Evolutionary conservation across 37 sponge, comb jelly and placozoan species (phyloP).

Genomic region (Spongilla lacustris): DNA sequence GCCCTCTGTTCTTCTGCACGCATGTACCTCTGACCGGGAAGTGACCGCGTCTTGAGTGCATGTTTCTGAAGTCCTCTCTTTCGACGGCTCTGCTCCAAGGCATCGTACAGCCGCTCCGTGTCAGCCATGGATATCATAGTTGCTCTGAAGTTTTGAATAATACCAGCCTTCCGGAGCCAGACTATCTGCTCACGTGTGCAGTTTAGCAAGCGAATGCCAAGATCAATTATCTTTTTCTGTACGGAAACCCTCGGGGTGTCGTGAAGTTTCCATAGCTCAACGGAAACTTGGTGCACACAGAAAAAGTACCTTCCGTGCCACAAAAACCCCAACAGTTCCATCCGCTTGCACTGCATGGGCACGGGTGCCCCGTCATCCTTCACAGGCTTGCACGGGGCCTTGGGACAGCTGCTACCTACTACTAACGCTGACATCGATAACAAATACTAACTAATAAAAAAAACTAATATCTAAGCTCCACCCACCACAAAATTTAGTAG

Average conservation of each 20-base stretch:
- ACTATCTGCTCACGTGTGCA: conserved; percentile 14
- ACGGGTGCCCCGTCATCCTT: background rate
- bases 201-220: background rate
- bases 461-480: too few relatives aligned
- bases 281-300: conserved; percentile 40
- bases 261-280: conserved; percentile 32
- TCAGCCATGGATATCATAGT: conserved; percentile 20
- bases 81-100: conserved; percentile 10
- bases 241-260: conserved; percentile 45
- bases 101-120: conserved; percentile 35
- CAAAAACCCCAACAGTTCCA: conserved; percentile 19
- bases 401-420: too few relatives aligned
- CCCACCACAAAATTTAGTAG: too few relatives aligned
- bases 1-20: conserved; percentile 7
- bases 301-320: background rate
- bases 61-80: conserved; percentile 37
- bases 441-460: too few relatives aligned
- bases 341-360: conserved; percentile 23
- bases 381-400: too few relatives aligned
- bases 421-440: too few relatives aligned
- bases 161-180: conserved; percentile 11
- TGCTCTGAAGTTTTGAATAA: conserved; percentile 35
- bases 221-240: conserved; percentile 39
- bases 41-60: background rate
- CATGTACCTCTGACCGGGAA: background rate